phyloP scores from a whole-genome alignment of 2,888 invertebrate species.

The Ashinkailepas kermadecensis region DNA sequence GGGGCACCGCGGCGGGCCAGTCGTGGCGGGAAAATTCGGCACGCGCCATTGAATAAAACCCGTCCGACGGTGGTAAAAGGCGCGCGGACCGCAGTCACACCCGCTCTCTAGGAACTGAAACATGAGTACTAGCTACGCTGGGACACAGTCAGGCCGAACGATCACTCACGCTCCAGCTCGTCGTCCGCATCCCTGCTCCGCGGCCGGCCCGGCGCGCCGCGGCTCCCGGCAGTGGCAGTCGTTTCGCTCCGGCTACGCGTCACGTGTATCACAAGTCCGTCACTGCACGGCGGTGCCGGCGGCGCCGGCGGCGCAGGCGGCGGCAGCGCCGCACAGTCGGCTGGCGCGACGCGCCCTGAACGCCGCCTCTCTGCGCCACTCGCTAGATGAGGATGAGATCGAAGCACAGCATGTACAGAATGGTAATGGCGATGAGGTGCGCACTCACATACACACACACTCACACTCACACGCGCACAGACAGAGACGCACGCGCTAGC shows the following conservation, averaged over 20 bases:
- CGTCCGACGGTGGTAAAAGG: neutral
- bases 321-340: neutral
- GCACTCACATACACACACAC: constrained; percentile 14
- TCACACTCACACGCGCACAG: constrained; percentile 21
- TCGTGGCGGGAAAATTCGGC: neutral
- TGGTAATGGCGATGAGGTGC: neutral
- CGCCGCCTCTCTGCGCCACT: neutral
- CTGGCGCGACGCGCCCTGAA: neutral
- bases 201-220: neutral
- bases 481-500: constrained; percentile 11
- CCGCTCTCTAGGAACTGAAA: constrained; percentile 15
- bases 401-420: neutral
- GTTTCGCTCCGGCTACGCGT: neutral
- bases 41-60: neutral
- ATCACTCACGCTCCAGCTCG: neutral
- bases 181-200: neutral
- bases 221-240: neutral
- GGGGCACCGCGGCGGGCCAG: neutral
- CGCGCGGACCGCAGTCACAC: neutral
- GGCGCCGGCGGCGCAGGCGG: neutral
- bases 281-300: neutral
- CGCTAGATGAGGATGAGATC: constrained; percentile 8
- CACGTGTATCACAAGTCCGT: neutral
- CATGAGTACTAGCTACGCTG: constrained; percentile 11
- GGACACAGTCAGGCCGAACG: neutral